These are phyloP conservation scores for Dysmachus trigonus DNA, from an alignment of 2,888 invertebrate species.

Conservation along the genomic window DNA sequence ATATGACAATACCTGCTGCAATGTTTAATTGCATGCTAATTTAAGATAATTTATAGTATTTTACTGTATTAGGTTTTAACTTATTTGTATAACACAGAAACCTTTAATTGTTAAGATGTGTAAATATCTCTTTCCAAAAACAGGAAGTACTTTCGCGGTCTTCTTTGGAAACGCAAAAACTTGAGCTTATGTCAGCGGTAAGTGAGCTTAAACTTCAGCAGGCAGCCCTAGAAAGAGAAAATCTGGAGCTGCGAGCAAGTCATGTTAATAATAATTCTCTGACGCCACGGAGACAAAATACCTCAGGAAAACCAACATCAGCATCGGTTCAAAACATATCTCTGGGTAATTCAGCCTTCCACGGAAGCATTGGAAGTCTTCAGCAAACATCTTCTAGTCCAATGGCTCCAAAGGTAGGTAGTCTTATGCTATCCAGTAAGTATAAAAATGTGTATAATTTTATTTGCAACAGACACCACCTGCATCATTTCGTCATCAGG, in stretches of 20 bases:
- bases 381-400: conserved; percentile 55
- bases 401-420: conserved; percentile 64
- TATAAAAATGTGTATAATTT: not conserved
- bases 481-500: conserved; percentile 76
- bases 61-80: conserved; percentile 7
- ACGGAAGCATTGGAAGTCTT: conserved; percentile 62
- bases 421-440: conserved; percentile 42
- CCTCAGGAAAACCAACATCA: conserved; percentile 43
- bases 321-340: conserved; percentile 43
- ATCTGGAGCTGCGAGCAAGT: conserved; percentile 75
- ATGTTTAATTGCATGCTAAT: not conserved
- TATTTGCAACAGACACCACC: conserved; percentile 73
- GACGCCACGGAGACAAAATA: conserved; percentile 58
- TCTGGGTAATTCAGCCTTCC: conserved; percentile 57
- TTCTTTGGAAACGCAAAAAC: conserved; percentile 91
- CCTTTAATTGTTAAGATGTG: not conserved
- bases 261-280: conserved; percentile 57
- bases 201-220: conserved; percentile 90
- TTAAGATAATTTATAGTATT: not conserved
- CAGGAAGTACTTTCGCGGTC: conserved; percentile 89
- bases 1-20: too few relatives aligned
- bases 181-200: conserved; percentile 91
- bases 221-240: conserved; percentile 87
- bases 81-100: not conserved
- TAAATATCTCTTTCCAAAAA: not conserved